Evolutionary conservation across 2,888 invertebrate species (phyloP).

Genomic region (Salpingus planirostris): DNA sequence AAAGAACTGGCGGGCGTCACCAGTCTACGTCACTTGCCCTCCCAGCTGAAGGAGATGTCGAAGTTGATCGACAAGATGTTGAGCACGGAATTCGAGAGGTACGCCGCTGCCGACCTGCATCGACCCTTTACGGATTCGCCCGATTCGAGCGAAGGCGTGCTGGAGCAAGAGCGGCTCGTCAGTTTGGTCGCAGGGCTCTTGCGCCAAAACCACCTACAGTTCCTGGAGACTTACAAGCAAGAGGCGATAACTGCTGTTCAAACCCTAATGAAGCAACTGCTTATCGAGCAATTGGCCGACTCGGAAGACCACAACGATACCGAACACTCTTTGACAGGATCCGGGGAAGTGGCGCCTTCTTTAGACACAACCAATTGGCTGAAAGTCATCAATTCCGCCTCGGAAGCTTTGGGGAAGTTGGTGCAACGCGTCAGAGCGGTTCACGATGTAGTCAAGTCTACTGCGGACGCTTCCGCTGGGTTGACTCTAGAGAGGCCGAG

Average conservation of each 20-base stretch:
- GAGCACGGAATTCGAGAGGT: constrained; percentile 86
- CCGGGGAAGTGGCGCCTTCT: constrained; percentile 37
- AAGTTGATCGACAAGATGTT: constrained; percentile 95
- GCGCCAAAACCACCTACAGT: constrained; percentile 77
- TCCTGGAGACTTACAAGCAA: constrained; percentile 77
- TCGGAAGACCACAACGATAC: constrained; percentile 47
- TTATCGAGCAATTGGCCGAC: constrained; percentile 67
- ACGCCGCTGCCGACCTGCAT: constrained; percentile 85
- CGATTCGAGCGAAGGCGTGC: constrained; percentile 50
- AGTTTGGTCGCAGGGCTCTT: constrained; percentile 74
- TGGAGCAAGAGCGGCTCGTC: constrained; percentile 67
- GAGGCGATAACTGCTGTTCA: constrained; percentile 86
- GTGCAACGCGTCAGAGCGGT: constrained; percentile 67
- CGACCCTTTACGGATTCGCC: too few relatives aligned
- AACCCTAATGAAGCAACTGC: constrained; percentile 78
- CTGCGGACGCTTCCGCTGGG: constrained; percentile 58
- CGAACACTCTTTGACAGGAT: constrained; percentile 48
- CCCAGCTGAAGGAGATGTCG: constrained; percentile 92
- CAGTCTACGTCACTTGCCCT: constrained; percentile 90
- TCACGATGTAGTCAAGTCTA: constrained; percentile 67
- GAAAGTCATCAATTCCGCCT: constrained; percentile 34
- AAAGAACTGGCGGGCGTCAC: constrained; percentile 87
- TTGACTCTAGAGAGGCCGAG: constrained; percentile 29
- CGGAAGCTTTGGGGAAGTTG: constrained; percentile 42
- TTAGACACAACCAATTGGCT: constrained; percentile 39